phyloP scores from a whole-genome alignment of 2,888 invertebrate genomes.

The Sesia bembeciformis region DNA sequence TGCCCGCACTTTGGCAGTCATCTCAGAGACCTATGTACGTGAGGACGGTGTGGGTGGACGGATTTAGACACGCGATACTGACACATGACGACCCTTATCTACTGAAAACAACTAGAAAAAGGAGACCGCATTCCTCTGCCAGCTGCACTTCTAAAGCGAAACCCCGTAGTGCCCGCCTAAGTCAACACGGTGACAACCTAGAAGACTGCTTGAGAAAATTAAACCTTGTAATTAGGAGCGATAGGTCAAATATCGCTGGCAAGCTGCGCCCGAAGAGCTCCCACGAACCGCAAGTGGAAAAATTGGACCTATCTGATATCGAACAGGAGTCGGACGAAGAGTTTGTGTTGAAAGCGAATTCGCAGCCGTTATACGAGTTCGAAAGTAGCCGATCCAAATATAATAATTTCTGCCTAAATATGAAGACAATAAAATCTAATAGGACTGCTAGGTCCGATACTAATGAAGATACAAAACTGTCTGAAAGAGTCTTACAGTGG shows the following conservation, averaged over 20 bases:
- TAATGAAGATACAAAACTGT: conserved; percentile 54
- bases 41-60: conserved; percentile 81
- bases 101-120: conserved; percentile 31
- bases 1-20: conserved; percentile 77
- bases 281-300: conserved; percentile 32
- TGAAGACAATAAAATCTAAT: conserved; percentile 49
- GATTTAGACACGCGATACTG: conserved; percentile 80
- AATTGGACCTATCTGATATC: conserved; percentile 42
- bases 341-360: conserved; percentile 34
- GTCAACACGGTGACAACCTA: conserved; percentile 30
- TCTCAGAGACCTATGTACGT: conserved; percentile 77
- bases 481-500: conserved; percentile 87
- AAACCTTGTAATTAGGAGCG: conserved; percentile 45
- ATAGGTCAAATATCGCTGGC: conserved; percentile 27
- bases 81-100: conserved; percentile 76
- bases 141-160: conserved; percentile 5
- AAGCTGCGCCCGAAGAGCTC: conserved; percentile 22
- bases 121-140: conserved; percentile 49
- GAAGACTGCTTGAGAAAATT: conserved; percentile 36
- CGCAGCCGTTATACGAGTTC: conserved; percentile 36
- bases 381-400: conserved; percentile 24
- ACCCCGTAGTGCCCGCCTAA: conserved; percentile 30
- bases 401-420: conserved; percentile 28
- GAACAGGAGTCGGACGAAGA: conserved; percentile 43
- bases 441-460: conserved; percentile 45